Conservation (phyloP, 2,113 vertebrate genomes). For the Stomatorhinus ivindoensis region DNA sequence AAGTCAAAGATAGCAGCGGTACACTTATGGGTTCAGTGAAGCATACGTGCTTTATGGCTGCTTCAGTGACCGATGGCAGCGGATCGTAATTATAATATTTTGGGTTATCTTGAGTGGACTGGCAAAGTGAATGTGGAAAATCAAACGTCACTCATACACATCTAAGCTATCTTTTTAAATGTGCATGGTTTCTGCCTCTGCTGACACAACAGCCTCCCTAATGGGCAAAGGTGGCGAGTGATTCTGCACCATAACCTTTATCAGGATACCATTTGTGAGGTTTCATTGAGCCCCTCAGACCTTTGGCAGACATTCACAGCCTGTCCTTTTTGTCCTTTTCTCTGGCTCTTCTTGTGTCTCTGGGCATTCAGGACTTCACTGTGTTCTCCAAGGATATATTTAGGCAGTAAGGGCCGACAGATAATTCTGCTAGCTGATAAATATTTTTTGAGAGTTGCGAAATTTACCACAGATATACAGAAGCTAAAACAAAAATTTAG, state of each 20-base stretch:
- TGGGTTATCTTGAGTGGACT: conserved; percentile 71
- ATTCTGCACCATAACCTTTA: neutral
- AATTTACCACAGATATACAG: neutral
- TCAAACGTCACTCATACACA: neutral
- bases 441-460: neutral
- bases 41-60: conserved; percentile 72
- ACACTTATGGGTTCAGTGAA: conserved; percentile 82
- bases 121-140: neutral
- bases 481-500: neutral
- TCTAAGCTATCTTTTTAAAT: neutral
- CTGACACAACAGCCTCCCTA: neutral
- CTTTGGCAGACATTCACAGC: neutral
- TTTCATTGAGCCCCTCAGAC: neutral
- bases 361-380: neutral
- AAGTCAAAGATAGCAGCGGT: conserved; percentile 91
- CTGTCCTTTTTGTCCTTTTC: neutral
- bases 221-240: neutral
- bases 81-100: conserved; percentile 85
- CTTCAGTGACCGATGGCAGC: conserved; percentile 68
- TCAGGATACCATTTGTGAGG: neutral
- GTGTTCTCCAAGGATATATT: neutral
- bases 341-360: neutral
- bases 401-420: neutral
- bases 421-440: neutral
- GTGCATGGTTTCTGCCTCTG: neutral